Evolutionary conservation across 2,888 invertebrate genomes (phyloP).

Genomic region (Oligia fasciuncula): DNA sequence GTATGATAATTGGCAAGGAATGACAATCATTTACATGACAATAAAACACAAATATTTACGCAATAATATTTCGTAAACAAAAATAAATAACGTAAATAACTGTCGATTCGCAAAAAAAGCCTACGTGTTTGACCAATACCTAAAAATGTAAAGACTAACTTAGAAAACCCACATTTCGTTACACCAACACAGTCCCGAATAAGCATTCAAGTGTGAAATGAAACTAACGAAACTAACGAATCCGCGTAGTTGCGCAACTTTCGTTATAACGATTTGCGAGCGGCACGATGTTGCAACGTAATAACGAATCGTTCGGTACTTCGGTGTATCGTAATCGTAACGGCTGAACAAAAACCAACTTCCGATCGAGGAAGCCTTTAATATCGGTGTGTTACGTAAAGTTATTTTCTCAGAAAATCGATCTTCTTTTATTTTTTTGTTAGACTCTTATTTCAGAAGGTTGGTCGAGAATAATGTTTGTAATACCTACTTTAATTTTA

Average conservation of each 20-base stretch:
- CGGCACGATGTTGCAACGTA: constrained; percentile 67
- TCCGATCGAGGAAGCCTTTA: constrained; percentile 64
- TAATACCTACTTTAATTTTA: constrained; percentile 12
- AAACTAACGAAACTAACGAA: constrained; percentile 78
- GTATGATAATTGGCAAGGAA: constrained; percentile 54
- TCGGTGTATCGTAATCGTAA: constrained; percentile 71
- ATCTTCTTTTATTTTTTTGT: constrained; percentile 56
- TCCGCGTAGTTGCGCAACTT: constrained; percentile 74
- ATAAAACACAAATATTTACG: constrained; percentile 43
- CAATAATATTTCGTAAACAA: constrained; percentile 43
- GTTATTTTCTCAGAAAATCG: constrained; percentile 38
- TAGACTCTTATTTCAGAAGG: constrained; percentile 36
- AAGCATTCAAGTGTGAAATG: constrained; percentile 83
- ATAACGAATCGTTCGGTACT: constrained; percentile 69
- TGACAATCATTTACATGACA: constrained; percentile 51
- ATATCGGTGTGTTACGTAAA: constrained; percentile 66
- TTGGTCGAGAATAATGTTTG: constrained; percentile 29
- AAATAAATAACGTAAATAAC: constrained; percentile 29
- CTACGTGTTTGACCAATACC: constrained; percentile 32
- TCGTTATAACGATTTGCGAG: constrained; percentile 74
- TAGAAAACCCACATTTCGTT: constrained; percentile 48
- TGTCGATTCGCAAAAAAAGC: constrained; percentile 48
- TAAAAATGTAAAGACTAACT: constrained; percentile 42
- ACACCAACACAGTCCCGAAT: constrained; percentile 52
- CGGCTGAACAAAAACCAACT: constrained; percentile 72